Evolutionary conservation across 2,113 vertebrate genomes (phyloP), one percentile per base, ranked within the genome.

Genomic region (Strigops habroptila): DNA sequence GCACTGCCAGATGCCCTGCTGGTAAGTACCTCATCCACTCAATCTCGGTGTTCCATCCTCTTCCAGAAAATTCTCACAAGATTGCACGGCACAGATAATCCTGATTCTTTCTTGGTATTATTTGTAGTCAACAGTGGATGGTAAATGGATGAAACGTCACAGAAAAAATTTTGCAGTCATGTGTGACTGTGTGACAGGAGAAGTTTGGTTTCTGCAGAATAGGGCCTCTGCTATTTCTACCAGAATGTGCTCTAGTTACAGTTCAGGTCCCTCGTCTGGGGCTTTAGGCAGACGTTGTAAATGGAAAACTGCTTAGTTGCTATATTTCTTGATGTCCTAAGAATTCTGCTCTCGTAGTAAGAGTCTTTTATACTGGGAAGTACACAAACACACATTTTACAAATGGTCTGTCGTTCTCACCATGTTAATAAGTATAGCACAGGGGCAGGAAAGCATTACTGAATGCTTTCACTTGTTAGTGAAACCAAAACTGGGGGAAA

Each of bases 361-460:
- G 27, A 10, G 7, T 59, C 35, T 37, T 39, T 8, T 21, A 8
- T 33, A 22, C 43, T 18, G 33, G 28, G 28, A 74, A 41, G 22
- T 33, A 17, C 9, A 10, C 39, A 28, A 65, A 55, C 21, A 13
- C 19, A 7, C 5, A 1, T 35, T 44, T 52, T 10, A 3, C 13
- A 35, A 68, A 16, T 2, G 5, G 69, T 43, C 88, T 25, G 4
- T 62, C 22, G 0, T 28, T 44, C 17, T 24, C 53, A 18, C 17
- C n/a, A 0, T 25, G 84, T 59, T 48, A 9, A 0, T 24, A 30
- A 35, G 49, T 15, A 1, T 13, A 18, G 77, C 46, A 9, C 0
- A 0, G 14, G 65, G 82, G 55, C 25, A 57, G 12, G 41, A 35
- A 14, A 55, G 70, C 49, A 28, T 31, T 52, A 35, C 0, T 25